Evolutionary conservation across 2,113 vertebrate genomes (phyloP), one percentile per base, ranked within the genome.

Genomic region (Corvus cornix): DNA sequence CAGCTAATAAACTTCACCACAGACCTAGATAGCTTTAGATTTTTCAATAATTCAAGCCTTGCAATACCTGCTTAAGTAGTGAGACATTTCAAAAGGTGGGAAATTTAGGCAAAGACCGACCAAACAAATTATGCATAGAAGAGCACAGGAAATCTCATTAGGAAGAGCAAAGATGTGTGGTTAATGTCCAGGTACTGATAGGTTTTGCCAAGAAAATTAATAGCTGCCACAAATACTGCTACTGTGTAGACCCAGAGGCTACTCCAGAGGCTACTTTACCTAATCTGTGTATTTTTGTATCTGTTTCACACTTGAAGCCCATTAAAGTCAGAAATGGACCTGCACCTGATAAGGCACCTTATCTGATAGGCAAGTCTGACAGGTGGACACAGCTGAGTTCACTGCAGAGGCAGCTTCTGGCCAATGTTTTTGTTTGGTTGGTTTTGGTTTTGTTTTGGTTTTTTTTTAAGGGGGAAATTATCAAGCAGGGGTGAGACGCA

Each of bases 341-440:
- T 18, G 5, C 19, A 52, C 18, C 24, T 62, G 37, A 62, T 63
- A 60, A 72, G 13, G 16, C 22, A 63, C 5, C 10, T 56, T 75
- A 44, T 39, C 27, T 48, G 27, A 63, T 56, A 78, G 19, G 30
- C 16, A 59, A 48, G 5, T 43, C 21, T 64, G 69, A 87, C 20
- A 67, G 8, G 31, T 19, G 24, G 13, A 68, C 58, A 76, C 13
- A 13, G 27, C 24, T 35, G 41, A 91, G 23, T 48, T 84, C 35
- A 70, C 16, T 52, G 14, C 20, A 68, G 31, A 63, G 21, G 33
- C 12, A 63, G 24, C 11, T 91, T 74, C 33, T 67, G 41, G 30
- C 0, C 20, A 62, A 27, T 28, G 11, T 3, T 64, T 43, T 35
- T 24, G 1, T 7, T 62, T n/a, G 18, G 3, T 8, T 67, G 4